Conservation (phyloP, 2,888 invertebrate genomes). For the Caradrina kadenii region DNA sequence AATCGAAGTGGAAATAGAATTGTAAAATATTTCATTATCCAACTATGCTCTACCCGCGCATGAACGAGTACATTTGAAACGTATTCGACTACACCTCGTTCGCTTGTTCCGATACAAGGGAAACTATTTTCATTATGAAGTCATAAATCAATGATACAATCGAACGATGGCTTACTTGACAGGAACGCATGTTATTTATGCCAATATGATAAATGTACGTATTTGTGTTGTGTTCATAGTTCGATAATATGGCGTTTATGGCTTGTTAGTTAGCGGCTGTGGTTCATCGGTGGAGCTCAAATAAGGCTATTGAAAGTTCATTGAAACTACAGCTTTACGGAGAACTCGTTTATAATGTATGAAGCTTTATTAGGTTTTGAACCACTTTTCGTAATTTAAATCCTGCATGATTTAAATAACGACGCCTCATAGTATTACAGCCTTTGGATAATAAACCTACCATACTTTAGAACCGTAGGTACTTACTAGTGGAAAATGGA, state of each 20-base stretch:
- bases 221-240: conserved; percentile 65
- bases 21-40: conserved; percentile 73
- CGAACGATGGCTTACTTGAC: conserved; percentile 82
- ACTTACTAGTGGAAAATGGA: not conserved
- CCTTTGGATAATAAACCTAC: not conserved
- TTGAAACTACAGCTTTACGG: conserved; percentile 30
- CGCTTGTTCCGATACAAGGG: conserved; percentile 71
- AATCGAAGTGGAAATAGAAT: conserved; percentile 47
- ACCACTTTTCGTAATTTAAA: conserved; percentile 41
- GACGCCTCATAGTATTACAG: not conserved
- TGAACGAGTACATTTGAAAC: conserved; percentile 71
- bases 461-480: conserved; percentile 1
- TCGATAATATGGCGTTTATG: conserved; percentile 63
- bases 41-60: conserved; percentile 71
- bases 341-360: conserved; percentile 44
- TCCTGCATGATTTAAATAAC: conserved; percentile 25
- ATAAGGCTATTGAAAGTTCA: conserved; percentile 39
- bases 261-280: conserved; percentile 49
- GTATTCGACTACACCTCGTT: conserved; percentile 67
- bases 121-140: conserved; percentile 88
- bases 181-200: conserved; percentile 83
- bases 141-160: conserved; percentile 88
- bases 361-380: conserved; percentile 40
- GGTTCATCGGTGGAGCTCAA: conserved; percentile 28
- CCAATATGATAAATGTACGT: conserved; percentile 81